Conservation (phyloP, 2,888 invertebrate species). For the Aphelenchoides bicaudatus region DNA sequence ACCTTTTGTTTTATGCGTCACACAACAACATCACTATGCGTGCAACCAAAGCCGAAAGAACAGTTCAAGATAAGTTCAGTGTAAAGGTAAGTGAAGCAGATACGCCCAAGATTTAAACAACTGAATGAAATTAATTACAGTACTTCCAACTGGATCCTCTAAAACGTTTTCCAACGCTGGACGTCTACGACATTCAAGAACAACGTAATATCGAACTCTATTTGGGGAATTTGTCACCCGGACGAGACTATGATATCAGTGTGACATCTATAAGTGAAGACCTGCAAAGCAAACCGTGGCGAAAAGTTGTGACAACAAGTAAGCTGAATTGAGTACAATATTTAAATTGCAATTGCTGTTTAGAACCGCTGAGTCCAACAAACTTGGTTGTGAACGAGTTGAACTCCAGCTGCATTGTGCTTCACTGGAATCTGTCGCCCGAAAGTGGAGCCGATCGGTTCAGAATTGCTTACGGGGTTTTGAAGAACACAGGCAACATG, state of each 20-base stretch:
- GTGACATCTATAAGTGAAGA: constrained; percentile 52
- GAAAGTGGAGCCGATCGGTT: constrained; percentile 47
- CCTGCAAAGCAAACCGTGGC: constrained; percentile 54
- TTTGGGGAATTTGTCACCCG: constrained; percentile 54
- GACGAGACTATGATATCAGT: constrained; percentile 52
- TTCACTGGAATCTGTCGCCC: constrained; percentile 44
- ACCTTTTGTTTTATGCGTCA: constrained; percentile 39
- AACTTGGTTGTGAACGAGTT: constrained; percentile 44
- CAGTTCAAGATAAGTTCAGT: constrained; percentile 40
- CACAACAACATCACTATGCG: constrained; percentile 54
- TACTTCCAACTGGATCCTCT: constrained; percentile 56
- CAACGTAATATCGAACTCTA: constrained; percentile 55
- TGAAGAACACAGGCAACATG: constrained; percentile 15
- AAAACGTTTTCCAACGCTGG: constrained; percentile 51
- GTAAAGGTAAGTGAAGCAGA: no score
- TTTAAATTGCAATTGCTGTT: constrained; percentile 16
- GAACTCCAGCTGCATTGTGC: constrained; percentile 44
- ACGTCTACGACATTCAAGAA: constrained; percentile 54
- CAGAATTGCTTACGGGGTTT: constrained; percentile 42
- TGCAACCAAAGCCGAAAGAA: constrained; percentile 46
- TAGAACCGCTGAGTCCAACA: constrained; percentile 35
- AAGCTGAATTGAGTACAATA: constrained; percentile 17
- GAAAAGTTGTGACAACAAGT: constrained; percentile 53
- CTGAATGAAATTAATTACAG: no score
- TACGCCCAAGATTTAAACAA: constrained; percentile 39